A percentile compares a stretch with the other conserved stretches of the same genome.
phyloP scores from a whole-genome alignment of 2,888 invertebrate genomes.

The Hyppa rectilinea region DNA sequence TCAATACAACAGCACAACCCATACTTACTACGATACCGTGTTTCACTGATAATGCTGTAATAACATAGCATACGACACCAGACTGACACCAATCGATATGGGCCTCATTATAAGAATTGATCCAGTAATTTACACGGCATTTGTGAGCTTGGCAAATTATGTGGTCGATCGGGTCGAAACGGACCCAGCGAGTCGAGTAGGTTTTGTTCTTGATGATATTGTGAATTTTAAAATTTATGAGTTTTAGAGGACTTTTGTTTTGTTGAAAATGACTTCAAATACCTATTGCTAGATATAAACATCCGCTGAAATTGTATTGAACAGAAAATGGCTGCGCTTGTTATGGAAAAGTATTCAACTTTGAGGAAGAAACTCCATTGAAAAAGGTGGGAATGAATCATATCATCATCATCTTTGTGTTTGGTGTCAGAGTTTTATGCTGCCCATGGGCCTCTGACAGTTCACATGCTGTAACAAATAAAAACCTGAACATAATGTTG shows the following conservation, averaged over 20 bases:
- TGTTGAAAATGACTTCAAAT: neutral
- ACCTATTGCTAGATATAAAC: neutral
- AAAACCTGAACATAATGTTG: no score
- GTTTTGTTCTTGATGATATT: neutral
- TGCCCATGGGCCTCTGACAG: no score
- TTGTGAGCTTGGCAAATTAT: constrained; percentile 40
- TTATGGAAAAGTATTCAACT: neutral
- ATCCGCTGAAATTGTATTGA: neutral
- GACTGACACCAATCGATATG: constrained; percentile 46
- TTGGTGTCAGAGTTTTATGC: no score
- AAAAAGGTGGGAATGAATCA: neutral
- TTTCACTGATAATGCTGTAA: constrained; percentile 8
- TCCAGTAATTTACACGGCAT: constrained; percentile 51
- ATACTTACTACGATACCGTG: neutral
- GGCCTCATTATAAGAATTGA: constrained; percentile 54
- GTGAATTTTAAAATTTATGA: neutral
- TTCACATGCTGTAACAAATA: no score
- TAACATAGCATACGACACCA: neutral
- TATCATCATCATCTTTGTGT: no score
- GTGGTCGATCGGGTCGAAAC: constrained; percentile 42
- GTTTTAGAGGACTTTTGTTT: neutral
- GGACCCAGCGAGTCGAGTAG: constrained; percentile 12
- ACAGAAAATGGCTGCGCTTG: neutral
- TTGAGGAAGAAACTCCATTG: neutral
- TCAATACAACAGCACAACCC: constrained; percentile 14